Base-by-base conservation (phyloP, 2,113 vertebrate species). In the Leptodactylus fuscus region DNA sequence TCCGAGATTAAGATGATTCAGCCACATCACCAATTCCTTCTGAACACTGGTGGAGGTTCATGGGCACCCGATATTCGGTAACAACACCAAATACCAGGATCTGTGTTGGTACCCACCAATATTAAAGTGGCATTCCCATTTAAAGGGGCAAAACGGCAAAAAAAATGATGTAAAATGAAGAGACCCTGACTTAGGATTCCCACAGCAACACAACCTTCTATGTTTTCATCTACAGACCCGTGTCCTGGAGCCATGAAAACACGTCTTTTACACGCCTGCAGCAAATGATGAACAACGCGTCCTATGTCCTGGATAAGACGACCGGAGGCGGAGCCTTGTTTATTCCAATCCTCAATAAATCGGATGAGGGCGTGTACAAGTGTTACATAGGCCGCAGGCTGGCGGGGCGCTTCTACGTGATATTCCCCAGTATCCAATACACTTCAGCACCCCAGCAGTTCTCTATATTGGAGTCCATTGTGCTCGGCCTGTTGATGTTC, bases 381-480 rank as follows among this genome's bases (percentile, higher is more conserved):
- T 91, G 92, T 73, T 92, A 87, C 0, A 87, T 92, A 46, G 65
- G 87, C 0, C 88, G 87, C 53, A 74, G 83, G 8, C 41, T 91
- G 2, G 8, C 77, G 15, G 92, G 88, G 12, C 85, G 48, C 1
- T 92, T 91, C 80, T 87, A 75, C 11, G 87, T 87, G 1, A 32
- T 51, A 0, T 6, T 58, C 15, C 51, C 60, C 3, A 1, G 34
- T 0, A 0, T 27, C 0, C 0, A 44, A 0, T 6, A 18, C 1
- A 15, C 18, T 2, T 7, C 75, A 6, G n/a, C 12, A 0, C 74
- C 55, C 24, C n/a, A 15, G 20, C 0, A 22, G 83, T 29, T 0
- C 0, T 22, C 1, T 8, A 38, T 0, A 0, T 0, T 4, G 0
- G 0, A 46, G 58, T 6, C 32, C n/a, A 12, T 29, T 12, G 82